phyloP scores from a whole-genome alignment of 2,113 vertebrate genomes.

The Mola mola region DNA sequence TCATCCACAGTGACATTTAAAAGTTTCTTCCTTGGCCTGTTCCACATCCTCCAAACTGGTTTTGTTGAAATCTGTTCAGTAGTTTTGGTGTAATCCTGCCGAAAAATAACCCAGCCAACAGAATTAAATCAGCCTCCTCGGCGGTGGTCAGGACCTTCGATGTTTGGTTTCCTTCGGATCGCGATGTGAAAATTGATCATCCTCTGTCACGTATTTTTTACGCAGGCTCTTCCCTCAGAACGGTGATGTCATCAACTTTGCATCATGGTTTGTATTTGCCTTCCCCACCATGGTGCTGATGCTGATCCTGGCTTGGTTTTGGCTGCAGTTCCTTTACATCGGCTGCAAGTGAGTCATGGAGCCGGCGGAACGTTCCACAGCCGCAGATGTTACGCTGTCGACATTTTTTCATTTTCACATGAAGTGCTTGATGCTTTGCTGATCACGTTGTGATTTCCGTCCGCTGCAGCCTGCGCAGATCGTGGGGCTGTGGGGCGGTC shows the following conservation, averaged over 20 bases:
- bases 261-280: constrained; percentile 93
- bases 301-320: constrained; percentile 90
- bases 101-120: too few relatives aligned
- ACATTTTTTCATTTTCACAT: background rate
- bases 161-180: too few relatives aligned
- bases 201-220: constrained; percentile 26
- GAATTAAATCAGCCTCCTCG: too few relatives aligned
- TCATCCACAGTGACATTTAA: too few relatives aligned
- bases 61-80: too few relatives aligned
- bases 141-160: too few relatives aligned
- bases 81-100: too few relatives aligned
- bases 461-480: constrained; percentile 80
- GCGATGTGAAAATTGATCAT: too few relatives aligned
- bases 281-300: constrained; percentile 94
- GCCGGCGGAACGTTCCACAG: background rate
- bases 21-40: too few relatives aligned
- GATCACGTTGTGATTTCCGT: too few relatives aligned
- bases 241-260: constrained; percentile 90
- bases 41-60: too few relatives aligned
- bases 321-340: constrained; percentile 88
- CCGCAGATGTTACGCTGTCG: background rate
- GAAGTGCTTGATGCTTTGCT: too few relatives aligned
- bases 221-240: constrained; percentile 89
- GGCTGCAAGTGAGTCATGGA: constrained; percentile 85
- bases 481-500: constrained; percentile 81